phyloP scores from a whole-genome alignment of 2,113 vertebrate genomes.

The Salvelinus fontinalis region DNA sequence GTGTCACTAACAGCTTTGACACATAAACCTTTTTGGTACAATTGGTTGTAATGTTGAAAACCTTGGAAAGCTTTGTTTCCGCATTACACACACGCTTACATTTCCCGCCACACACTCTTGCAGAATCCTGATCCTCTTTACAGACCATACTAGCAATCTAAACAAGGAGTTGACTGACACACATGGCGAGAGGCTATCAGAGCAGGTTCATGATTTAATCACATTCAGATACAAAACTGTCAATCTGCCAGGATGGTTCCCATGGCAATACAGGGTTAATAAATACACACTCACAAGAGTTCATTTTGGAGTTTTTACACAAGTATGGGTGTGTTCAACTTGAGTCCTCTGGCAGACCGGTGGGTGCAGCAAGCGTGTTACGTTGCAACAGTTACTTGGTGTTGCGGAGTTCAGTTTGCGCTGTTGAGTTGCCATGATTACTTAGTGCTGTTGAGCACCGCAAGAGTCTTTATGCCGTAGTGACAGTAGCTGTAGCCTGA shows the following conservation, averaged over 20 bases:
- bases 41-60: too few relatives aligned
- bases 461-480: constrained; percentile 91
- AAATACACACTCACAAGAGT: neutral
- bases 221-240: constrained; percentile 1
- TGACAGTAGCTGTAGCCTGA: constrained; percentile 97
- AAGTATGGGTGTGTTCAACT: neutral
- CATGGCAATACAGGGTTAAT: neutral
- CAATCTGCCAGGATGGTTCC: neutral
- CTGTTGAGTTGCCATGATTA: neutral
- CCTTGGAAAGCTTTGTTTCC: too few relatives aligned
- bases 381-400: constrained; percentile 41
- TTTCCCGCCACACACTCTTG: too few relatives aligned
- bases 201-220: too few relatives aligned
- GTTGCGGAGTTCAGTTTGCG: neutral
- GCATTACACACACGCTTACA: too few relatives aligned
- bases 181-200: too few relatives aligned
- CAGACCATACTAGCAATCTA: too few relatives aligned
- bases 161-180: too few relatives aligned
- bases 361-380: constrained; percentile 29
- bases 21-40: too few relatives aligned
- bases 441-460: constrained; percentile 84
- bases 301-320: constrained; percentile 18
- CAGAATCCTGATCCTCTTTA: too few relatives aligned
- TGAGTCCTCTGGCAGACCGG: constrained; percentile 7
- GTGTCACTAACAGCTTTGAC: too few relatives aligned